Evolutionary conservation across 2,888 invertebrate species (phyloP).

Genomic region (Synanthedon myopaeformis): DNA sequence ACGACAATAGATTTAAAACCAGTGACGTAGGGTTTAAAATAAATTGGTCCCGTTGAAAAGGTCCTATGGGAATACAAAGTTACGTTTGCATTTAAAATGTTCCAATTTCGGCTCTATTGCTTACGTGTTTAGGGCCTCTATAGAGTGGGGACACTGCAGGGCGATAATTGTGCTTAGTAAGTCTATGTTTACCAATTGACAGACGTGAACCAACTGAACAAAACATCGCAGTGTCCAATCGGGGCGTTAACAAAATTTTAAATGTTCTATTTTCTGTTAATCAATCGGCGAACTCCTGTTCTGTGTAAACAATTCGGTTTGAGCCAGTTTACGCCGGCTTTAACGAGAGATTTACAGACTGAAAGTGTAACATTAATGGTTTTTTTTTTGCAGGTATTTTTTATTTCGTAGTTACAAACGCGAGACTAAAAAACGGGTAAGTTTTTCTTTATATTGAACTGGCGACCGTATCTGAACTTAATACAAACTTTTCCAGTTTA

Average conservation of each 20-base stretch:
- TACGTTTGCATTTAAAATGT: constrained; percentile 14
- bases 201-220: constrained; percentile 50
- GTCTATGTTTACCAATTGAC: constrained; percentile 41
- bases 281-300: constrained; percentile 24
- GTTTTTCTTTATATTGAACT: no score
- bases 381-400: not conserved
- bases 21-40: constrained; percentile 5
- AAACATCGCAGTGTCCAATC: constrained; percentile 32
- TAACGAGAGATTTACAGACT: not conserved
- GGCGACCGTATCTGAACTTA: no score
- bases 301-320: not conserved
- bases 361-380: not conserved
- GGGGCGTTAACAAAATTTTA: constrained; percentile 34
- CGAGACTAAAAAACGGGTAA: no score
- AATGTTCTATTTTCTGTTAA: constrained; percentile 28
- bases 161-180: constrained; percentile 18
- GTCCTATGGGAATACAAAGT: constrained; percentile 16
- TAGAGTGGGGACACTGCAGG: constrained; percentile 5
- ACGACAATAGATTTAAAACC: constrained; percentile 1
- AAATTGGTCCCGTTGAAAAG: constrained; percentile 15
- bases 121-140: constrained; percentile 13
- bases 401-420: no score
- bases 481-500: no score
- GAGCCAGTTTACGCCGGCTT: not conserved
- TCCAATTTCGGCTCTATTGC: constrained; percentile 18